A percentile compares a stretch with the other conserved stretches of the same genome.
These are phyloP conservation scores for Eupeodes corollae DNA, from an alignment of 1,140 invertebrate species.

Conservation along the genomic window DNA sequence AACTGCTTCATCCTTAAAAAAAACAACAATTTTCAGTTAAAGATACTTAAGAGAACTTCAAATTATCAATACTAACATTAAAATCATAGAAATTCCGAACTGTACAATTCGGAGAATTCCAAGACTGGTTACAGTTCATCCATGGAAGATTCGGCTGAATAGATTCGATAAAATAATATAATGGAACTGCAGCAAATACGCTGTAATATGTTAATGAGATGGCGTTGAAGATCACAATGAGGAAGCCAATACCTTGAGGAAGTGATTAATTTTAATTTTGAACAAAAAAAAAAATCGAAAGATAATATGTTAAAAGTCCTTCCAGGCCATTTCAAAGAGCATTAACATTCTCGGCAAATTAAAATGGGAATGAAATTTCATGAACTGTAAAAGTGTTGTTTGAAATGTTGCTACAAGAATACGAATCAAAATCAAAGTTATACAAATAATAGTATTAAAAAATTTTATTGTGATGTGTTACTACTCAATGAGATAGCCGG, in stretches of 20 bases:
- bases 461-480: too few relatives aligned
- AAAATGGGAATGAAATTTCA: neutral
- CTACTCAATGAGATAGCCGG: too few relatives aligned
- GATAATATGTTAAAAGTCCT: neutral
- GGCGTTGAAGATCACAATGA: constrained; percentile 26
- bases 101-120: constrained; percentile 28
- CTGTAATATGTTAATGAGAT: constrained; percentile 27
- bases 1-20: constrained; percentile 10
- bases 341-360: neutral
- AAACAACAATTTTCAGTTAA: neutral
- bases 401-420: neutral
- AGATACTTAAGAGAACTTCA: too few relatives aligned
- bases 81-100: constrained; percentile 17
- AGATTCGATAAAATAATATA: constrained; percentile 25
- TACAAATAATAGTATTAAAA: neutral
- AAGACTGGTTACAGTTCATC: constrained; percentile 31
- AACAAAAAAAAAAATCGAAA: neutral
- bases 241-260: constrained; percentile 26
- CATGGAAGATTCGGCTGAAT: constrained; percentile 21
- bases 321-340: too few relatives aligned
- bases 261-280: neutral
- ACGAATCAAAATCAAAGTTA: neutral
- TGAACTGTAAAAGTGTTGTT: neutral
- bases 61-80: constrained; percentile 1
- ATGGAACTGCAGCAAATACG: constrained; percentile 25